Percentiles rank a stretch among this genome's conserved stretches.
Evolutionary conservation across 2,888 invertebrate species (phyloP).

Genomic region (Clunio marinus): DNA sequence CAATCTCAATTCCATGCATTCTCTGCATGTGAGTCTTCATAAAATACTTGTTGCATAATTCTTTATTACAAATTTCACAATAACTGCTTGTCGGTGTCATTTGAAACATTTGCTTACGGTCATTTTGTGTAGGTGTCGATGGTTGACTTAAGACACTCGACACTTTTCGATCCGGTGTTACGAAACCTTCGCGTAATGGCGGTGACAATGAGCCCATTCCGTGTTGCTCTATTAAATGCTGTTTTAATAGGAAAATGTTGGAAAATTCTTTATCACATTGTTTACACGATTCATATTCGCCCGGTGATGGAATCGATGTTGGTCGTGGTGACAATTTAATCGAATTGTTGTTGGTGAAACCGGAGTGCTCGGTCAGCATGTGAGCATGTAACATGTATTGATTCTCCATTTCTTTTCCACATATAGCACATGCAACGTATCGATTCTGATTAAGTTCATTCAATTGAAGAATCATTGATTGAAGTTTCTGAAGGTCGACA

Average conservation of each 20-base stretch:
- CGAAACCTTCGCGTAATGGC: slow-evolving; percentile 51
- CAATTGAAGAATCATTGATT: slow-evolving; percentile 84
- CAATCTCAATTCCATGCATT: slow-evolving; percentile 94
- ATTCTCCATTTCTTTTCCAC: slow-evolving; percentile 68
- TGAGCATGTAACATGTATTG: slow-evolving; percentile 61
- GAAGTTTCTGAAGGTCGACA: slow-evolving; percentile 81
- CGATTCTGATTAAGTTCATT: slow-evolving; percentile 70
- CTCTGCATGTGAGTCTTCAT: slow-evolving; percentile 99
- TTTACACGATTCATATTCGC: slow-evolving; percentile 45
- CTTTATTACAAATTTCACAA: slow-evolving; percentile 97
- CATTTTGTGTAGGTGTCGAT: slow-evolving; percentile 43
- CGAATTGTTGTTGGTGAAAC: slow-evolving; percentile 33
- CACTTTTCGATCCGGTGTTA: slow-evolving; percentile 52
- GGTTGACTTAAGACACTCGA: slow-evolving; percentile 43
- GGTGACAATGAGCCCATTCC: slow-evolving; percentile 51
- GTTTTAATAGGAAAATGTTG: slow-evolving; percentile 64
- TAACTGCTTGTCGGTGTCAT: slow-evolving; percentile 76
- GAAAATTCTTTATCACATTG: slow-evolving; percentile 56
- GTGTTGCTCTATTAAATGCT: slow-evolving; percentile 66
- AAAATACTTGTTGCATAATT: slow-evolving; percentile 98
- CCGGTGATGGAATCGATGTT: slow-evolving; percentile 40
- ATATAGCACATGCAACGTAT: slow-evolving; percentile 60
- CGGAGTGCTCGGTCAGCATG: slow-evolving; percentile 49
- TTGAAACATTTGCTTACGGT: slow-evolving; percentile 57
- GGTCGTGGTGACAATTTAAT: slow-evolving; percentile 34